A percentile compares a stretch with the other conserved stretches of the same genome.
Evolutionary conservation across 2,113 vertebrate genomes (phyloP).

Genomic region (Lophochroa leadbeateri): DNA sequence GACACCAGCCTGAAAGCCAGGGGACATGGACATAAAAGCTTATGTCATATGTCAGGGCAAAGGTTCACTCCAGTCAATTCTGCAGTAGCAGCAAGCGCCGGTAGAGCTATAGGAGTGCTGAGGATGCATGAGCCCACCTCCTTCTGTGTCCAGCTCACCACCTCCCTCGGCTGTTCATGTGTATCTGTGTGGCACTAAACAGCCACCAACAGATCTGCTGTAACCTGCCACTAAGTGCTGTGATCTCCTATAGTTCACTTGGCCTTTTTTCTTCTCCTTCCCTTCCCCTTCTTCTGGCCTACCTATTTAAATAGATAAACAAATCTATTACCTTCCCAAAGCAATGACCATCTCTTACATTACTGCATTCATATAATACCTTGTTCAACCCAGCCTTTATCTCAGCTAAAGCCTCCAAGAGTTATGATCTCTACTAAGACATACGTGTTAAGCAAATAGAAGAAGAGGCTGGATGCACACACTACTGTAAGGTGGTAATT

Average conservation of each 20-base stretch:
- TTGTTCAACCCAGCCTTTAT: not conserved
- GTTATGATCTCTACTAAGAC: not conserved
- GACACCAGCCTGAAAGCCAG: not conserved
- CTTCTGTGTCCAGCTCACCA: not conserved
- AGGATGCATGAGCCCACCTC: fast-evolving
- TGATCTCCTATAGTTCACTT: not conserved
- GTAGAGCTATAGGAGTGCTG: fast-evolving
- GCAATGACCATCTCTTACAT: not conserved
- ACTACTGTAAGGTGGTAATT: fast-evolving
- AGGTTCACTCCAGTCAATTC: not conserved
- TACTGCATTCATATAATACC: not conserved
- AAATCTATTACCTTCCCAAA: not conserved
- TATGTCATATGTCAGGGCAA: not conserved
- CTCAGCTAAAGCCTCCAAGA: not conserved
- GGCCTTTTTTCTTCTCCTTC: not conserved
- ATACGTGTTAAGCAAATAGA: fast-evolving
- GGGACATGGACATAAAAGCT: not conserved
- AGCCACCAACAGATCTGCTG: not conserved
- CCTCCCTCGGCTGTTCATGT: not conserved
- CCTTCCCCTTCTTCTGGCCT: not conserved
- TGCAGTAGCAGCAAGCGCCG: not conserved
- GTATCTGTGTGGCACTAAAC: not conserved
- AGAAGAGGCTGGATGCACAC: fast-evolving
- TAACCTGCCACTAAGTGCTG: not conserved
- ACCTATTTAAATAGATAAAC: not conserved